Conservation (phyloP, 2,113 vertebrate genomes). For the Phaetusa simplex region DNA sequence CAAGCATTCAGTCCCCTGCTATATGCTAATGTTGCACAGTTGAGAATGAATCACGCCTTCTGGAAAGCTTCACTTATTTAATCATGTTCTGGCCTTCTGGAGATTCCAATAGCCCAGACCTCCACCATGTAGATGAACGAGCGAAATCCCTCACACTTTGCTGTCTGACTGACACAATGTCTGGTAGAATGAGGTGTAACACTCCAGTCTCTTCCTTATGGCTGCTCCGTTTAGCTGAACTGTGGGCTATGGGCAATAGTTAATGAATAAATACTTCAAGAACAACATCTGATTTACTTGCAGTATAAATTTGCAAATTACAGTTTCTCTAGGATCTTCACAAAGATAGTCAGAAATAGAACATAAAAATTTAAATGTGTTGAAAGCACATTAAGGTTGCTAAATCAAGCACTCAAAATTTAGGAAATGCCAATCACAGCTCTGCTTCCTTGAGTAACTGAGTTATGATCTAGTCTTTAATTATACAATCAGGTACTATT, state of each 20-base stretch:
- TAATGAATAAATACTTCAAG: neutral
- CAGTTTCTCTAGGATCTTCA: neutral
- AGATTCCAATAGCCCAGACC: neutral
- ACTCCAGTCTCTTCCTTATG: neutral
- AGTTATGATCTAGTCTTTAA: constrained; percentile 62
- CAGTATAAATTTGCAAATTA: neutral
- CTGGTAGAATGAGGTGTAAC: neutral
- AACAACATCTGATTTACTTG: neutral
- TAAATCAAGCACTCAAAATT: constrained; percentile 48
- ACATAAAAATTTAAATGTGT: neutral
- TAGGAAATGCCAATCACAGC: constrained; percentile 61
- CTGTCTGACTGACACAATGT: neutral
- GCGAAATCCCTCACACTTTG: neutral
- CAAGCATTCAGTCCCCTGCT: neutral
- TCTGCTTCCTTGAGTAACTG: constrained; percentile 58
- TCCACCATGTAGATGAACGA: neutral
- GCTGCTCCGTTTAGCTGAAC: neutral
- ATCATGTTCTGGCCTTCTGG: neutral
- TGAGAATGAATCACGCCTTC: neutral
- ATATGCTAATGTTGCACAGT: neutral
- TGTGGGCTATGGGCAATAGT: neutral
- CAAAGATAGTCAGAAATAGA: constrained; percentile 26
- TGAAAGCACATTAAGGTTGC: constrained; percentile 33
- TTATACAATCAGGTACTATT: constrained; percentile 55
- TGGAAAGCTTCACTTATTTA: neutral